A percentile compares a stretch with the other conserved stretches of the same genome.
Evolutionary conservation across 1,140 invertebrate genomes (phyloP).

Genomic region (Leguminivora glycinivorella): DNA sequence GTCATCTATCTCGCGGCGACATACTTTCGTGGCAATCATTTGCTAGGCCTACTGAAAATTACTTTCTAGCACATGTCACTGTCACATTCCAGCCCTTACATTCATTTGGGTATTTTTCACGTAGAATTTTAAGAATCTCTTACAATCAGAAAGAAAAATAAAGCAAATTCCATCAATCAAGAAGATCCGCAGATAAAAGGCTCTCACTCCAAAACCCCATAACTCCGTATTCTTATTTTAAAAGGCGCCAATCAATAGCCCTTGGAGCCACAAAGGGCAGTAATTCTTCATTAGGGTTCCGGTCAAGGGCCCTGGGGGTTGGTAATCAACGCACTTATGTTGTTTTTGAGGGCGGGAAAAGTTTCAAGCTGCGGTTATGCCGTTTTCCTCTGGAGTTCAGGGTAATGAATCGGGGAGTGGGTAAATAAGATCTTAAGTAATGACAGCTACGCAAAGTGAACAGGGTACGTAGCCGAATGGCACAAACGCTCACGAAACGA

Average conservation of each 20-base stretch:
- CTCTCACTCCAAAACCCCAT: slow-evolving; percentile 13
- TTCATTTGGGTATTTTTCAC: too few species aligned
- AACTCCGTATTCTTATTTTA: slow-evolving; percentile 35
- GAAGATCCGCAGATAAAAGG: background rate
- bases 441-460: background rate
- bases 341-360: slow-evolving; percentile 56
- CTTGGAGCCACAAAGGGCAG: slow-evolving; percentile 59
- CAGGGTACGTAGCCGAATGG: too few species aligned
- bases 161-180: background rate
- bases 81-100: too few species aligned
- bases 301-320: slow-evolving; percentile 67
- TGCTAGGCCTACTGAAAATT: too few species aligned
- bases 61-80: too few species aligned
- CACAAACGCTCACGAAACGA: too few species aligned
- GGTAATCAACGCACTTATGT: slow-evolving; percentile 68
- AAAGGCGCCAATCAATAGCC: slow-evolving; percentile 46
- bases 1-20: too few species aligned
- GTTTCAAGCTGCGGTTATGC: background rate
- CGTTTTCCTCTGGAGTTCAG: slow-evolving; percentile 9
- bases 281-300: slow-evolving; percentile 74
- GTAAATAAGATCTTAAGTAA: background rate
- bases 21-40: too few species aligned
- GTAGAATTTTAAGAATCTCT: too few species aligned
- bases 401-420: background rate
- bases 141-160: background rate